Conservation (phyloP, 2,888 invertebrate genomes). For the Eumerus sabulonum region DNA sequence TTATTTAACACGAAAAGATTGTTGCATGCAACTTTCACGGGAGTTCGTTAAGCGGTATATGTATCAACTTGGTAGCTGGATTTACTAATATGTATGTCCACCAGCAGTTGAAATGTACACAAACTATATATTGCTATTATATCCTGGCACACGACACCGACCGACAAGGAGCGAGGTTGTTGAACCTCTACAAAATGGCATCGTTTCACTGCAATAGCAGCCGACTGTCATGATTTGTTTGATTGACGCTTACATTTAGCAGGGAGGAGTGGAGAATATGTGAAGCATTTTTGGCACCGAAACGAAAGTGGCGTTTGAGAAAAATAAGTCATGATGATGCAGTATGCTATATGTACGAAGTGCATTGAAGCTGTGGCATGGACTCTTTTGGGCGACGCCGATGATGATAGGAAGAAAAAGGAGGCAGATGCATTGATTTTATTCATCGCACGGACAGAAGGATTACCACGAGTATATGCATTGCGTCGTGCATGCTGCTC, state of each 20-base stretch:
- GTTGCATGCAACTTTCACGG: constrained; percentile 57
- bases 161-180: constrained; percentile 19
- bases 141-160: no score
- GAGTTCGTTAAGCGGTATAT: constrained; percentile 49
- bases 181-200: constrained; percentile 32
- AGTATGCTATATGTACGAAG: constrained; percentile 7
- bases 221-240: constrained; percentile 46
- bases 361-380: background rate
- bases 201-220: constrained; percentile 10
- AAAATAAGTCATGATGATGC: background rate
- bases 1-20: constrained; percentile 59
- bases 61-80: constrained; percentile 48
- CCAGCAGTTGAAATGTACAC: background rate
- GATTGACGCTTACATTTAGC: constrained; percentile 50
- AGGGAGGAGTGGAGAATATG: background rate
- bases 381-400: no score
- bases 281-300: constrained; percentile 50
- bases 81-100: constrained; percentile 36
- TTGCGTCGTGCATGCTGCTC: no score
- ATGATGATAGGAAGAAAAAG: background rate
- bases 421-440: constrained; percentile 39
- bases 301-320: constrained; percentile 24
- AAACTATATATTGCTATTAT: background rate
- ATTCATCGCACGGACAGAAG: background rate
- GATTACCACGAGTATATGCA: no score